phyloP scores from a whole-genome alignment of 1,140 invertebrate genomes.

The Trichogramma pretiosum region DNA sequence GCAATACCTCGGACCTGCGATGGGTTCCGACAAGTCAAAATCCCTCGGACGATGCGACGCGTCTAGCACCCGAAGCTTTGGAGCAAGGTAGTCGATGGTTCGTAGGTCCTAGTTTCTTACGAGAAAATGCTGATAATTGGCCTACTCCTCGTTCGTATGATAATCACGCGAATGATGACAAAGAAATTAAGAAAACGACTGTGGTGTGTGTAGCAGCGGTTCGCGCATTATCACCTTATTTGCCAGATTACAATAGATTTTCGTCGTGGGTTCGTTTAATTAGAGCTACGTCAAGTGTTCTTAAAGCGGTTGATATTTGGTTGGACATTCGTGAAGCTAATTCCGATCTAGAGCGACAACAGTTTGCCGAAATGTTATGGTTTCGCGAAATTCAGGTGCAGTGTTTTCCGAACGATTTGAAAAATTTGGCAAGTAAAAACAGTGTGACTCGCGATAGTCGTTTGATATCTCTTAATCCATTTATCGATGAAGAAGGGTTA shows the following conservation, averaged over 20 bases:
- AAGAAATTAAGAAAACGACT: neutral
- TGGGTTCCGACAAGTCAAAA: slow-evolving; percentile 37
- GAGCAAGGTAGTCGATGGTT: neutral
- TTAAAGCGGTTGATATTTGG: neutral
- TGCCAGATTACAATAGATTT: neutral
- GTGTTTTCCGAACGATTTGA: neutral
- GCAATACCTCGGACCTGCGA: slow-evolving; percentile 29
- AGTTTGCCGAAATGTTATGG: neutral
- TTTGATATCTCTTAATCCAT: neutral
- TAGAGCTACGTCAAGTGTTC: neutral
- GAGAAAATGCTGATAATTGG: neutral
- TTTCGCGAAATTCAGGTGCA: neutral
- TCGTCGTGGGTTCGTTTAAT: neutral
- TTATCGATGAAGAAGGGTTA: neutral
- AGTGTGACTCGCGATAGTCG: neutral
- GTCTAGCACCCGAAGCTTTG: neutral
- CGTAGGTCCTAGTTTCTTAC: neutral
- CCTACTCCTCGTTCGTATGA: neutral
- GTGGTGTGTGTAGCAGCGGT: neutral
- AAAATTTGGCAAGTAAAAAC: neutral
- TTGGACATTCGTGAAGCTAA: neutral
- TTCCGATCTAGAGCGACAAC: neutral
- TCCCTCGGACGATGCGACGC: slow-evolving; percentile 32
- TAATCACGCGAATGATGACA: neutral
- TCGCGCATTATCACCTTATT: neutral